Conservation (phyloP, 2,113 vertebrate genomes). For the Stegastes partitus region DNA sequence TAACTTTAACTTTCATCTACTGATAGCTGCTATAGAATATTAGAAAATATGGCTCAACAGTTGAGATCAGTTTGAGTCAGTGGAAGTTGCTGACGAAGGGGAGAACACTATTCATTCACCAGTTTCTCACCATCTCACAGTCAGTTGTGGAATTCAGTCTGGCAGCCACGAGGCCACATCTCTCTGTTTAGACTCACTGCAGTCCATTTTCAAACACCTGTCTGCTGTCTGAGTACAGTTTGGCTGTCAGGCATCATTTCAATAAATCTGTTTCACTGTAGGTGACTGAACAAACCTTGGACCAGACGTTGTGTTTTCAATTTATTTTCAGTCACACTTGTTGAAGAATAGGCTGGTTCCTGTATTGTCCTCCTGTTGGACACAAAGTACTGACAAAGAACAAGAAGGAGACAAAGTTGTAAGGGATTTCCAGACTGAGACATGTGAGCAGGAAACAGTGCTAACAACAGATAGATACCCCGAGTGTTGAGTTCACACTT, state of each 20-base stretch:
- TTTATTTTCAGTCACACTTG: not conserved
- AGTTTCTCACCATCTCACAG: conserved; percentile 3
- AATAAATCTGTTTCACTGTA: not conserved
- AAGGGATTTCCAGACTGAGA: not conserved
- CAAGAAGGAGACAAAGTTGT: not conserved
- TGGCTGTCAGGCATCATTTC: not conserved
- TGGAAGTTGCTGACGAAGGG: not conserved
- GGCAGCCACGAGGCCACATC: not conserved
- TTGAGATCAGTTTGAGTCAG: not conserved
- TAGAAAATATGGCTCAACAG: no score
- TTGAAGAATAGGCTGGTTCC: not conserved
- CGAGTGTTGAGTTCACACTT: no score
- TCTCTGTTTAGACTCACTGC: not conserved
- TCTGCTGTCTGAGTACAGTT: conserved; percentile 1
- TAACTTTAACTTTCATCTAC: no score
- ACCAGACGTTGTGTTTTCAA: not conserved
- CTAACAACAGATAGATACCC: not conserved
- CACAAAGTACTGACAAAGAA: not conserved
- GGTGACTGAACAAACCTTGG: no score
- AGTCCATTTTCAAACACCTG: not conserved
- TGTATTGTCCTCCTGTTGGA: not conserved
- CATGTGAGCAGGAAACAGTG: not conserved
- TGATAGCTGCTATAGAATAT: no score
- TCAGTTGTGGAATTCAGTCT: conserved; percentile 1
- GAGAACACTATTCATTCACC: not conserved